Evolutionary conservation across 2,797 vertebrate genomes (phyloP).

Genomic region (Parotocinclus haroldoi): DNA sequence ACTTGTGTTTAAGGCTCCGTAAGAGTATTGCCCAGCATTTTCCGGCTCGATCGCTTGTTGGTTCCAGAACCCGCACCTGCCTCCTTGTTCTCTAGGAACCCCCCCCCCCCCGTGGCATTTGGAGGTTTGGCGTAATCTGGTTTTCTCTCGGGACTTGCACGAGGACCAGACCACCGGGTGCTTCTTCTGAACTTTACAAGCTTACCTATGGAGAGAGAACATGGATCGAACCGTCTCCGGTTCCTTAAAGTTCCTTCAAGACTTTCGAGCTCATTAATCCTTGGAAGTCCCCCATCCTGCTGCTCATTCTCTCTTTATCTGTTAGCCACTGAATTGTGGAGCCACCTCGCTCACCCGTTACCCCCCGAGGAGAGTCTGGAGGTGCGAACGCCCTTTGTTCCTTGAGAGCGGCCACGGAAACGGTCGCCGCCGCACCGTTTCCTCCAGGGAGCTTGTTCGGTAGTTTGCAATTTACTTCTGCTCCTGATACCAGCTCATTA

Average conservation of each 20-base stretch:
- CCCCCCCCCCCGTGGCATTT: too few species aligned
- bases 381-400: constrained; percentile 12
- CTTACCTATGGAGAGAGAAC: too few species aligned
- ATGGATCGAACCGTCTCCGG: neutral
- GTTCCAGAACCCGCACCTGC: too few species aligned
- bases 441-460: constrained; percentile 23
- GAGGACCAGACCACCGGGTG: too few species aligned
- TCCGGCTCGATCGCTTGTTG: too few species aligned
- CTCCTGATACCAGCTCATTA: constrained; percentile 46
- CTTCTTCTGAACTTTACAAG: too few species aligned
- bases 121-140: too few species aligned
- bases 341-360: neutral
- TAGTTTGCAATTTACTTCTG: constrained; percentile 44
- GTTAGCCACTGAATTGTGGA: constrained; percentile 18
- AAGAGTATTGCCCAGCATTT: too few species aligned
- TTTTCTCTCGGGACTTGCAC: too few species aligned
- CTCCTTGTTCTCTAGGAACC: too few species aligned
- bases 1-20: too few species aligned
- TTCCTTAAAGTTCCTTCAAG: constrained; percentile 8
- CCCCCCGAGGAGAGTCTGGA: neutral
- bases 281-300: constrained; percentile 3
- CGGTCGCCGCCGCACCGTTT: constrained; percentile 9
- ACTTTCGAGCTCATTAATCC: neutral
- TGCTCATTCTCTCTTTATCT: constrained; percentile 9
- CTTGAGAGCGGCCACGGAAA: constrained; percentile 8